Conservation (phyloP, 2,888 invertebrate genomes). For the Tipula helvola region DNA sequence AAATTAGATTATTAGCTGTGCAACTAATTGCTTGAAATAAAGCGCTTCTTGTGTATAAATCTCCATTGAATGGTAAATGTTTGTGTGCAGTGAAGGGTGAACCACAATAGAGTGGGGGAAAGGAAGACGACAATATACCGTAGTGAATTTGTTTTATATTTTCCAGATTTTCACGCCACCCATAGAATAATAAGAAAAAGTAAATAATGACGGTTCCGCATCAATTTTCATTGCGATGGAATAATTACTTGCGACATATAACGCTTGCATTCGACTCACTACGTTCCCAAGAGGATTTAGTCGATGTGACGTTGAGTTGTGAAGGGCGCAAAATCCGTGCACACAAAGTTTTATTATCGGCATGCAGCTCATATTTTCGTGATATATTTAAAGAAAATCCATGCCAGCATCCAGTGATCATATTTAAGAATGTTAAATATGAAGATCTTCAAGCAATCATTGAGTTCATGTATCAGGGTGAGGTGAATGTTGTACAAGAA, state of each 20-base stretch:
- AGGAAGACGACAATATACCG: neutral
- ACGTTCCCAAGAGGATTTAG: slow-evolving; percentile 53
- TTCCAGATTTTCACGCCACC: neutral
- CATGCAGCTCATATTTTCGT: slow-evolving; percentile 71
- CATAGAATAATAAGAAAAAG: neutral
- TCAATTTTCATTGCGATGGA: slow-evolving; percentile 79
- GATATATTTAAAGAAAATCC: slow-evolving; percentile 63
- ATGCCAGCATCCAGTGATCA: slow-evolving; percentile 67
- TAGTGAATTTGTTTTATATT: neutral
- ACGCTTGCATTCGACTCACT: slow-evolving; percentile 68
- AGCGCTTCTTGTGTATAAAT: neutral
- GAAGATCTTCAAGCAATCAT: slow-evolving; percentile 66
- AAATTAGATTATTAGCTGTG: neutral
- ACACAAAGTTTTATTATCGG: slow-evolving; percentile 73
- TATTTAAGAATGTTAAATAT: slow-evolving; percentile 65
- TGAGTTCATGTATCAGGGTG: slow-evolving; percentile 61
- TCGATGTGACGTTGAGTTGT: slow-evolving; percentile 76
- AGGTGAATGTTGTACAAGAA: slow-evolving; percentile 57
- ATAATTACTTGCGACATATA: slow-evolving; percentile 69
- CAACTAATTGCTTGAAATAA: neutral
- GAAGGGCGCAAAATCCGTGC: slow-evolving; percentile 74
- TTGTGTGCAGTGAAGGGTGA: neutral
- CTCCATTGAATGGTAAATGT: neutral
- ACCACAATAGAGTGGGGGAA: neutral
- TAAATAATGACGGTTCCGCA: slow-evolving; percentile 47